Conservation (phyloP, 2,797 vertebrate species). For the Hipposideros larvatus region DNA sequence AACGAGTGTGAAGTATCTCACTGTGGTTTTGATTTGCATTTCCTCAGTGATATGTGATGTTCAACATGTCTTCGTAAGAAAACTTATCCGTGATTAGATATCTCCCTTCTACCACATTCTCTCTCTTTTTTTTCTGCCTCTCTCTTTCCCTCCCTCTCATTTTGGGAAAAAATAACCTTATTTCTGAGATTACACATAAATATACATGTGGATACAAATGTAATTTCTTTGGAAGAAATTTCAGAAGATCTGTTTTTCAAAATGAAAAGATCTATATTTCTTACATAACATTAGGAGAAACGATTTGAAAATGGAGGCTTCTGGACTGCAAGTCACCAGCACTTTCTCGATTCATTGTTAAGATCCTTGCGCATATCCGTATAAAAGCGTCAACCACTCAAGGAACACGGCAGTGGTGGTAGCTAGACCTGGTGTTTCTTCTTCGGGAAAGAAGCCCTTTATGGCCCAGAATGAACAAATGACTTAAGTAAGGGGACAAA, state of each 20-base stretch:
- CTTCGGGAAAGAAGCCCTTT: background rate
- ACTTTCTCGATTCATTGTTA: background rate
- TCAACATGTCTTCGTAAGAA: background rate
- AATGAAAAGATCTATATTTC: background rate
- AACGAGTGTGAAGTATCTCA: background rate
- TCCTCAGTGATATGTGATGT: background rate
- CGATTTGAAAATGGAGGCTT: background rate
- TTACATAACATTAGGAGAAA: background rate
- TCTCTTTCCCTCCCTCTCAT: background rate
- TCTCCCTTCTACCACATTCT: background rate
- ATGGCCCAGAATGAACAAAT: background rate
- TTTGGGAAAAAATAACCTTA: background rate
- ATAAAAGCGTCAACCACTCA: background rate
- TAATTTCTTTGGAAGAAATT: background rate
- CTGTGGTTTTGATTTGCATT: background rate
- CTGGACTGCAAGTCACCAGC: background rate
- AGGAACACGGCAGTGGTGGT: background rate
- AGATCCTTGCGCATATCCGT: background rate
- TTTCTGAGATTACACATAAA: background rate
- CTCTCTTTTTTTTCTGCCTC: background rate
- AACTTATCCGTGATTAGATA: background rate
- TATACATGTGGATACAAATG: background rate
- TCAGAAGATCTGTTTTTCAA: background rate
- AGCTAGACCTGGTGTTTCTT: background rate
- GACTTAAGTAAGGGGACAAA: background rate